Evolutionary conservation across 2,797 vertebrate genomes (phyloP).

Genomic region (Spondyliosoma cantharus): DNA sequence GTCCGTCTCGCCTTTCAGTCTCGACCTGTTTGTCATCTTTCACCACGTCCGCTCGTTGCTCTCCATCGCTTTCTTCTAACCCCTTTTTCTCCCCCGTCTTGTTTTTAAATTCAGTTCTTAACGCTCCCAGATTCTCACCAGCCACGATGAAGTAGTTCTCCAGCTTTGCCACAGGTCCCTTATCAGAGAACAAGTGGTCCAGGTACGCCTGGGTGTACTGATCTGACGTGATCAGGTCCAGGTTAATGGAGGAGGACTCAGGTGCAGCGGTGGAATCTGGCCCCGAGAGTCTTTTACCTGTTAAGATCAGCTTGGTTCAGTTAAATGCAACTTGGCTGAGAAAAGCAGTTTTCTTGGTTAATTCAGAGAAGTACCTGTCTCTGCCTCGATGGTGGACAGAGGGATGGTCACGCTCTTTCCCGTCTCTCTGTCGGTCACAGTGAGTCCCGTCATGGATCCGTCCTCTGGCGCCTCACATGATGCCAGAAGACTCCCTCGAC

Average conservation of each 20-base stretch:
- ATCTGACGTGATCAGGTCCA: conserved; percentile 75
- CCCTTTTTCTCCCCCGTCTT: background rate
- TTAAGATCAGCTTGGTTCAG: conserved; percentile 27
- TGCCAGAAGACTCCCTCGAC: conserved; percentile 56
- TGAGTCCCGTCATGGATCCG: conserved; percentile 73
- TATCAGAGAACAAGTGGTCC: conserved; percentile 70
- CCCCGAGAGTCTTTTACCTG: conserved; percentile 59
- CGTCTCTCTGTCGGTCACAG: conserved; percentile 72
- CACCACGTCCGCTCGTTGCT: background rate
- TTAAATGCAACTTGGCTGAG: conserved; percentile 14
- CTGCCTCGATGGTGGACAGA: conserved; percentile 49
- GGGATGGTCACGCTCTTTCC: conserved; percentile 70
- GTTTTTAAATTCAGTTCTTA: conserved; percentile 27
- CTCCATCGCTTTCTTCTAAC: background rate
- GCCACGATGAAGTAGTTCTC: conserved; percentile 68
- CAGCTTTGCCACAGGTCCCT: conserved; percentile 71
- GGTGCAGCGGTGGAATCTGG: conserved; percentile 8
- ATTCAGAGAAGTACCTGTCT: conserved; percentile 51
- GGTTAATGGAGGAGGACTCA: conserved; percentile 42
- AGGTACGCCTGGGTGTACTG: conserved; percentile 75
- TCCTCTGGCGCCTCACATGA: conserved; percentile 62
- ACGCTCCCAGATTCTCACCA: conserved; percentile 43
- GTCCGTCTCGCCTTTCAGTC: background rate
- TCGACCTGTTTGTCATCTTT: background rate
- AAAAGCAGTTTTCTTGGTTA: background rate